Evolutionary conservation across 2,888 invertebrate genomes (phyloP), one percentile per base, ranked within the genome.

Genomic region (Galerucella nymphaeae): DNA sequence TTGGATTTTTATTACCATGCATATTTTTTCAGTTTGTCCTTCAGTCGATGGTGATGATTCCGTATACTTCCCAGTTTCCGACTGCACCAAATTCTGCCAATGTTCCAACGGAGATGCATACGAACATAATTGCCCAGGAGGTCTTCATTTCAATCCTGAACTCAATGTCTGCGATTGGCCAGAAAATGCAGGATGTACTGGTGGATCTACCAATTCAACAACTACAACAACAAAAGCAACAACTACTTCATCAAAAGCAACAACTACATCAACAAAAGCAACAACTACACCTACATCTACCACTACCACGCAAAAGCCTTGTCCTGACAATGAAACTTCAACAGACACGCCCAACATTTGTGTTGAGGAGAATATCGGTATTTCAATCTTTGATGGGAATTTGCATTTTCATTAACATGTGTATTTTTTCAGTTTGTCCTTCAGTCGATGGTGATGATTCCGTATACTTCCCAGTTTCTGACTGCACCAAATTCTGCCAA

Each of bases 1-100:
- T 13, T 5, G 23, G 5, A 13, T 18, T 18, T 13, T 11, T 2
- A 57, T 18, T 23, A 5, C 11, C 18, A 5, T 5, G 2, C 11
- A 9, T 2, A 4, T 57, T 20, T 23, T 61, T 16, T n/a, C 6
- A 68, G 63, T 18, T 62, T 77, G 75, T 58, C 75, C 77, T 18
- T 42, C 55, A 13, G 64, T 74, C 3, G 77, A 75, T 64, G 73
- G 74, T 14, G 23, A 58, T 20, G 57, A 71, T 41, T 72, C 75
- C 1, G 74, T 77, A 11, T 77, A 77, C 62, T 66, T 53, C 48
- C 57, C 75, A 13, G 62, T 71, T 30, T 41, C 41, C 61, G 61
- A 77, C 45, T 77, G 76, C n/a, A 59, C 72, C 2, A 72, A 77
- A 41, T 77, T 76, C 58, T 77, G 74, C 42, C 73, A 77, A 42